Evolutionary conservation across 2,797 vertebrate genomes (phyloP).

Genomic region (Tapera naevia): DNA sequence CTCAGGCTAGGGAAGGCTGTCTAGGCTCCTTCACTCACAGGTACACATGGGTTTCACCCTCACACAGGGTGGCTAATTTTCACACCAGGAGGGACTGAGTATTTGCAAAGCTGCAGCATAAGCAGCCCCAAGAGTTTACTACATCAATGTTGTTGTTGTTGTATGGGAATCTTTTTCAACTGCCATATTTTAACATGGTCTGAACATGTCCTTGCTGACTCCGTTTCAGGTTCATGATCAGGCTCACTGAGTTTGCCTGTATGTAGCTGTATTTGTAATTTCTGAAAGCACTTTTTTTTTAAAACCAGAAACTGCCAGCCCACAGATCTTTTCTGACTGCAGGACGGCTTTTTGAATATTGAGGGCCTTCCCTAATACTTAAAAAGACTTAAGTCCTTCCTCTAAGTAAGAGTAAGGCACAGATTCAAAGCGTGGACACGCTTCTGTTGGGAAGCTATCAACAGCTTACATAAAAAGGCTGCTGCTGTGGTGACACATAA

Average conservation of each 20-base stretch:
- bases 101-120: neutral
- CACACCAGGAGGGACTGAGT: neutral
- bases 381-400: neutral
- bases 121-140: neutral
- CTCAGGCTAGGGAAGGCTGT: neutral
- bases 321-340: neutral
- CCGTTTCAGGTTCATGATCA: neutral
- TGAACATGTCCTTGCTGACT: neutral
- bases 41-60: neutral
- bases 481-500: neutral
- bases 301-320: neutral
- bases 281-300: neutral
- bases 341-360: neutral
- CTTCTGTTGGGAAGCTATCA: neutral
- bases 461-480: neutral
- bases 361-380: neutral
- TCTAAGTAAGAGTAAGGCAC: neutral
- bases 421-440: neutral
- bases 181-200: neutral
- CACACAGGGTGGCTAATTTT: neutral
- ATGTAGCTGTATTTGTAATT: neutral
- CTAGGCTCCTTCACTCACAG: neutral
- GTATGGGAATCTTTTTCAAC: neutral
- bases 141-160: neutral
- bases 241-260: neutral